Conservation (phyloP, 2,113 vertebrate species). For the Aix galericulata region DNA sequence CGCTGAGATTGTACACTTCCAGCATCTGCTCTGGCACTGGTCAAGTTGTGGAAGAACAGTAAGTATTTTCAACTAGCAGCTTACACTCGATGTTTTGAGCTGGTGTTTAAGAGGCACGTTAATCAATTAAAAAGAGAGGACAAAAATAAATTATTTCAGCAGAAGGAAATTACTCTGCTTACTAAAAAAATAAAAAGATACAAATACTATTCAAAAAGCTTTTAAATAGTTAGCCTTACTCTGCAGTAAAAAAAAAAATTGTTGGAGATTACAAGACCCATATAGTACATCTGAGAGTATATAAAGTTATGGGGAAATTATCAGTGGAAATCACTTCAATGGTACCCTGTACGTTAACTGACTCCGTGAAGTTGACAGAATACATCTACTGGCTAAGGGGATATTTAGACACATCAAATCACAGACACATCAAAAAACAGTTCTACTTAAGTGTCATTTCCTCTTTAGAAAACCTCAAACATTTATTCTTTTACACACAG, state of each 20-base stretch:
- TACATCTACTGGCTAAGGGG: background rate
- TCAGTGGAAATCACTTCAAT: background rate
- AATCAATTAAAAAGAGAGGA: background rate
- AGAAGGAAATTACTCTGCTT: background rate
- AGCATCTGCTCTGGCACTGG: background rate
- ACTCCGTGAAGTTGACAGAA: background rate
- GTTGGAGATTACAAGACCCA: background rate
- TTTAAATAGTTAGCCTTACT: background rate
- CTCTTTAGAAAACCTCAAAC: background rate
- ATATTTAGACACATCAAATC: background rate
- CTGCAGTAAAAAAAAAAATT: background rate
- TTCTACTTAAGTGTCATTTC: background rate
- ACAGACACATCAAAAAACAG: no score
- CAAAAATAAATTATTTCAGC: background rate
- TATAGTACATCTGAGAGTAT: background rate
- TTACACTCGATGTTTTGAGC: background rate
- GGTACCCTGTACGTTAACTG: rapidly evolving
- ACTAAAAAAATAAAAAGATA: background rate
- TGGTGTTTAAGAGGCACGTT: background rate
- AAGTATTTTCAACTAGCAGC: background rate
- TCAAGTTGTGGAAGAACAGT: background rate
- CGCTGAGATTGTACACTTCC: background rate
- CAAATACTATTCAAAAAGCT: background rate
- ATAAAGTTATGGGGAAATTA: background rate
- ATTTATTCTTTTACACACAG: background rate